phyloP scores from a whole-genome alignment of 2,888 invertebrate genomes.

The Conistra vaccinii region DNA sequence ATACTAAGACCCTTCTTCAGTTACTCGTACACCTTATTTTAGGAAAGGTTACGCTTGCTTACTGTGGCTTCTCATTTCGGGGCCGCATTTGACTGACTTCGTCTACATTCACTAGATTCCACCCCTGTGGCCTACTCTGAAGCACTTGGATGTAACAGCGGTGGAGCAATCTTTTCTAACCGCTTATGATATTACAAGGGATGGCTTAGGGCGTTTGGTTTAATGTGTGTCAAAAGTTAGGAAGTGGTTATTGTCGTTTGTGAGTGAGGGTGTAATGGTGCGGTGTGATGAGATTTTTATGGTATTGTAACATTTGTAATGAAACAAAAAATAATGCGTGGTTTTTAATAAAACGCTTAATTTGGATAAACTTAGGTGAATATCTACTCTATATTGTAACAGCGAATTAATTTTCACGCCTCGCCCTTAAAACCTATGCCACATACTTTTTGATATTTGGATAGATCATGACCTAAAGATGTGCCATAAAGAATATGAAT shows the following conservation, averaged over 20 bases:
- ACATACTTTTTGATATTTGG: too few relatives aligned
- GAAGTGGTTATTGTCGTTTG: slow-evolving; percentile 25
- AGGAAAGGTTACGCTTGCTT: slow-evolving; percentile 16
- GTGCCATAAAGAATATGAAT: too few relatives aligned
- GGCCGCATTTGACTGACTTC: slow-evolving; percentile 47
- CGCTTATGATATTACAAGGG: slow-evolving; percentile 61
- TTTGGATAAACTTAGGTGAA: background rate
- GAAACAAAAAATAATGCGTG: too few relatives aligned
- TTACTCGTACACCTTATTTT: slow-evolving; percentile 15
- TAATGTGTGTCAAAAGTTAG: slow-evolving; percentile 56
- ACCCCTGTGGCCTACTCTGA: slow-evolving; percentile 59
- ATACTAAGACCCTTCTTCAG: slow-evolving; percentile 31
- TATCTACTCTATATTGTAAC: too few relatives aligned
- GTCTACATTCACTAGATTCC: slow-evolving; percentile 48
- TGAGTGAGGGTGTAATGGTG: background rate
- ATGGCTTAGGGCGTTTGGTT: slow-evolving; percentile 46
- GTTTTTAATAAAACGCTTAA: background rate
- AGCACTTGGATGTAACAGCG: slow-evolving; percentile 48
- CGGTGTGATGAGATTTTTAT: slow-evolving; percentile 8
- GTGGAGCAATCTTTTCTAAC: slow-evolving; percentile 66
- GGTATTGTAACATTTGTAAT: background rate
- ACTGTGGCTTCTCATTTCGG: slow-evolving; percentile 28
- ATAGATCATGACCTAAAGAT: too few relatives aligned
- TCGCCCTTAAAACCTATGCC: too few relatives aligned
- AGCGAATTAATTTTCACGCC: too few relatives aligned